Conservation (phyloP, 1,140 invertebrate species). For the Lethocerus indicus region DNA sequence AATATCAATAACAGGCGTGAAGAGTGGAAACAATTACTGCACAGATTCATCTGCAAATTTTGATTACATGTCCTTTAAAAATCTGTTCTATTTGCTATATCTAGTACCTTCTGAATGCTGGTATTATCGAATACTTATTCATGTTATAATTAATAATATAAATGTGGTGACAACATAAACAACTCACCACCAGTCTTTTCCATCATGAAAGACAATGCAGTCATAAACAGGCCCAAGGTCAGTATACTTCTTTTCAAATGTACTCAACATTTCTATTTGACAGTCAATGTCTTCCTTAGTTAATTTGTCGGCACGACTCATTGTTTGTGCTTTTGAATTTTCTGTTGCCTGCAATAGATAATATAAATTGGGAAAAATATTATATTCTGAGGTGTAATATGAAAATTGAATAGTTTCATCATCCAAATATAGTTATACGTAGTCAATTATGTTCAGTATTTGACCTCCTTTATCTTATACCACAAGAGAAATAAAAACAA, state of each 20-base stretch:
- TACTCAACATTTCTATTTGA: constrained; percentile 58
- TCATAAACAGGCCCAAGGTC: constrained; percentile 84
- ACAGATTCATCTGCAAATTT: not conserved
- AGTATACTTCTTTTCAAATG: constrained; percentile 72
- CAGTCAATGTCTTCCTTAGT: constrained; percentile 80
- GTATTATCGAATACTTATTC: not conserved
- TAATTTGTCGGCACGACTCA: constrained; percentile 56
- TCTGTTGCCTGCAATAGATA: constrained; percentile 22
- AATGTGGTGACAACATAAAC: not conserved
- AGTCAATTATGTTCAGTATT: too few species aligned
- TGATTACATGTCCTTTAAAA: not conserved
- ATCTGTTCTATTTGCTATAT: not conserved
- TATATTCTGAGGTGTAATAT: not conserved
- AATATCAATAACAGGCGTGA: too few species aligned
- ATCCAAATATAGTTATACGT: too few species aligned
- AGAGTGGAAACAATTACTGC: too few species aligned
- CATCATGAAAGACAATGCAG: constrained; percentile 83
- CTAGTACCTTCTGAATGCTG: not conserved
- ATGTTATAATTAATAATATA: too few species aligned
- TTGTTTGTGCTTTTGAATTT: constrained; percentile 26
- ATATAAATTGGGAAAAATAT: not conserved
- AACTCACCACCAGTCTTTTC: constrained; percentile 51
- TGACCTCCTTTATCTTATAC: too few species aligned
- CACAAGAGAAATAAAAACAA: not conserved
- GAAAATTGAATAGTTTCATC: too few species aligned